Evolutionary conservation across 1,140 invertebrate species (phyloP).

Genomic region (Dufourea novaeangliae): DNA sequence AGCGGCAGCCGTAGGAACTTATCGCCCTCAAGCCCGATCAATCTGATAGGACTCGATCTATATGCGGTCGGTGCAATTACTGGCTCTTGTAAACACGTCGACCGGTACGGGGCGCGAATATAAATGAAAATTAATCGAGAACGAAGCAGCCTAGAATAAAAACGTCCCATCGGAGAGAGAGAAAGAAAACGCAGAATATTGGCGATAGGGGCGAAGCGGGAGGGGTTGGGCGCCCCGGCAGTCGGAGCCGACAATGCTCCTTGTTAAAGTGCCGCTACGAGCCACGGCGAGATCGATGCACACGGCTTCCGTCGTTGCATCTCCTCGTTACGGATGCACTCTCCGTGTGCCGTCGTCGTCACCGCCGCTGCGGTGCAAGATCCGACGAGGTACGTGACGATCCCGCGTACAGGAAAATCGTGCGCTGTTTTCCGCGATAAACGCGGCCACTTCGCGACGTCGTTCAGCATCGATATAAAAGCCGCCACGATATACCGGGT

Average conservation of each 20-base stretch:
- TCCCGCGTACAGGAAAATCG: conserved; percentile 4
- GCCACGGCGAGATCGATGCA: conserved; percentile 54
- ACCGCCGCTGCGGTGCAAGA: too few species aligned
- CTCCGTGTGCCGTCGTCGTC: background rate
- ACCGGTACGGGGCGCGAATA: conserved; percentile 43
- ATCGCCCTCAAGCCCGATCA: background rate
- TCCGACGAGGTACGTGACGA: conserved; percentile 25
- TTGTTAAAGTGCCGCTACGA: conserved; percentile 50
- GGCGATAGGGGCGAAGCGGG: background rate
- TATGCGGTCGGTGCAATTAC: conserved; percentile 56
- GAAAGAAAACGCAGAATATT: background rate
- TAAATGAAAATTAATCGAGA: conserved; percentile 66
- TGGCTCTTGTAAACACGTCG: conserved; percentile 58
- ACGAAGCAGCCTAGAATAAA: conserved; percentile 48
- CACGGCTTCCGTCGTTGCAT: conserved; percentile 30
- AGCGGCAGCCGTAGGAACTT: background rate
- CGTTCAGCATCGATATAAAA: background rate
- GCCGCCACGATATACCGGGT: background rate
- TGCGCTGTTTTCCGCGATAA: background rate
- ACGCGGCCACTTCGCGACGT: background rate
- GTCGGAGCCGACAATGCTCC: conserved; percentile 56
- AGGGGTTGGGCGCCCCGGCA: background rate
- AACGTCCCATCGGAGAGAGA: conserved; percentile 39
- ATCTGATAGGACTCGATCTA: conserved; percentile 26
- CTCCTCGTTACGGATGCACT: conserved; percentile 21